Percentiles rank a stretch among this genome's conserved stretches.
These are phyloP conservation scores for Beroe forskalii DNA, from an alignment of 37 sponge, comb jelly and placozoan genomes.

Conservation along the genomic window DNA sequence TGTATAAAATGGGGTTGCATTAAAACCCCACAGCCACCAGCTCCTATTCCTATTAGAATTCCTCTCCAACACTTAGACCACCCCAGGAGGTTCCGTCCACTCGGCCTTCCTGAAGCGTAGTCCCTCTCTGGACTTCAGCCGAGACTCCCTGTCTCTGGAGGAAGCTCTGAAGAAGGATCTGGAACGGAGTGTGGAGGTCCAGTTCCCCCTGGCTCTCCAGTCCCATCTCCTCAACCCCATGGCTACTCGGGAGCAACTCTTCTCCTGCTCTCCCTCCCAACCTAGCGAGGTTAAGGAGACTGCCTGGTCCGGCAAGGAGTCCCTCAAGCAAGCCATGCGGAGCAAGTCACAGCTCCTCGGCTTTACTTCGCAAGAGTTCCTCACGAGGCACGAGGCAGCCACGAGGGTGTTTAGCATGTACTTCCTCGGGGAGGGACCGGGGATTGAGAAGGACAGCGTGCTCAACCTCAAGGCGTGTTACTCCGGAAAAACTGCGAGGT, in stretches of 20 bases:
- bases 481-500: slow-evolving; percentile 60
- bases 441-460: slow-evolving; percentile 52
- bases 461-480: slow-evolving; percentile 39
- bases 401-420: slow-evolving; percentile 26
- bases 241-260: slow-evolving; percentile 28
- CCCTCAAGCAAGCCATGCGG: slow-evolving; percentile 13
- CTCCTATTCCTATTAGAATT: no score
- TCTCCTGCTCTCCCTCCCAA: background rate
- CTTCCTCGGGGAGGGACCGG: slow-evolving; percentile 53
- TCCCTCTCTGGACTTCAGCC: slow-evolving; percentile 40
- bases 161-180: background rate
- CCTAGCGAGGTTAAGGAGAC: background rate
- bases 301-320: background rate
- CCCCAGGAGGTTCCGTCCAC: background rate
- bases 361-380: background rate
- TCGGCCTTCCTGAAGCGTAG: slow-evolving; percentile 14
- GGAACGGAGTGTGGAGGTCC: slow-evolving; percentile 6
- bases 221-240: slow-evolving; percentile 54
- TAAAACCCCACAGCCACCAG: no score
- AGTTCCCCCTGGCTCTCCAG: slow-evolving; percentile 59
- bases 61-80: no score
- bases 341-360: background rate
- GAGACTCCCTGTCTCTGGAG: background rate
- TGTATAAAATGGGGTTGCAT: no score
- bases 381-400: background rate